Base-by-base conservation (phyloP, 2,888 invertebrate genomes). In the Amphipoea oculea region DNA sequence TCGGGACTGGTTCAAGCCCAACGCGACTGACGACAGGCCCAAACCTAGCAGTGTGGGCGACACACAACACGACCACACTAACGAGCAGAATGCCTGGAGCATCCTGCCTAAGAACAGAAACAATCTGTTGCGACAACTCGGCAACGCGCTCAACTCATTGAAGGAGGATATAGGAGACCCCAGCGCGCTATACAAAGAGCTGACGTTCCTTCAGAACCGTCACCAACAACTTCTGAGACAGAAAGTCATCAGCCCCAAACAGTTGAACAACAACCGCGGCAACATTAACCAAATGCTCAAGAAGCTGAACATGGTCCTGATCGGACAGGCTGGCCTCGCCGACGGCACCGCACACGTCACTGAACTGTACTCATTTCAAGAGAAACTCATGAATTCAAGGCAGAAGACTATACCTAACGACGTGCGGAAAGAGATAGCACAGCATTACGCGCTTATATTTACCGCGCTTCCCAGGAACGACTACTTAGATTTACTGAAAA, bases 241-340 rank as follows among this genome's bases (percentile, higher is more conserved):
- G 79, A 96, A 95, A 89, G 90, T 92, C 0, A 89, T 96, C 48
- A 95, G 92, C 89, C 94, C 92, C 66, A 94, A 87, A 77, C 92
- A 92, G 85, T 83, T 96, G 60, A 87, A 87, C 2, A 94, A 95
- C 82, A 96, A 92, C 84, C 93, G 94, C 76, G 88, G 94, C 72
- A 88, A 94, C 82, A 97, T 97, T 3, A 97, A 97, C 78, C 92
- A 92, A 69, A 94, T 95, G 89, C 91, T 97, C 5, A 97, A 94
- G 76, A 95, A 94, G 71, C 92, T 98, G 1, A 98, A 98, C 88
- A 97, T 97, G 96, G 96, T 97, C 57, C 92, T 98, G 11, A 91
- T 98, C 11, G 98, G 98, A 0, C 97, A 97, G 91, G 97, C 97
- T 0, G 97, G 97, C 0, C 95, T 98, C 42, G 94, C 94, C 6